Conservation (phyloP, 2,888 invertebrate species). For the Drosophila anceps region DNA sequence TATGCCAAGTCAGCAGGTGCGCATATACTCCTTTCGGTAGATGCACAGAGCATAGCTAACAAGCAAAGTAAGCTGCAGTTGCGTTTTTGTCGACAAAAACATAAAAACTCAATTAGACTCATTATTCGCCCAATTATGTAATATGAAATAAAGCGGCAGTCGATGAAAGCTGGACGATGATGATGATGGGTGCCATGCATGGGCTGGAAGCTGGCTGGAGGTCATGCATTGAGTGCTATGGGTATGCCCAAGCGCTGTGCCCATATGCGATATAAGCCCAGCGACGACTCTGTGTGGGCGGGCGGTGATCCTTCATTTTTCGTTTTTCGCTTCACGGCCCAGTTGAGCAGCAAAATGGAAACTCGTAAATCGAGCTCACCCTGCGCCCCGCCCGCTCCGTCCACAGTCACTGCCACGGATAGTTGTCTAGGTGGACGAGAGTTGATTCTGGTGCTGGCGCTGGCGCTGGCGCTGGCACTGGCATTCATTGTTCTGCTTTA, state of each 20-base stretch:
- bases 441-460: slow-evolving; percentile 47
- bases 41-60: not conserved
- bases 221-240: not conserved
- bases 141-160: slow-evolving; percentile 68
- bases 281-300: slow-evolving; percentile 3
- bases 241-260: not conserved
- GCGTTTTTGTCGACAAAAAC: slow-evolving; percentile 67
- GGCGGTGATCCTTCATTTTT: slow-evolving; percentile 54
- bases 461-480: too few species aligned
- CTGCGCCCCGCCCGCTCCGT: not conserved
- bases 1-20: not conserved
- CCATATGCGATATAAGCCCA: not conserved
- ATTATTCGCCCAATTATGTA: slow-evolving; percentile 85
- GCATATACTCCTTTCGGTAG: not conserved
- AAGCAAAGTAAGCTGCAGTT: slow-evolving; percentile 24
- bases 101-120: slow-evolving; percentile 85
- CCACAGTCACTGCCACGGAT: slow-evolving; percentile 23
- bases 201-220: slow-evolving; percentile 8
- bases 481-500: slow-evolving; percentile 74
- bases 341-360: slow-evolving; percentile 78
- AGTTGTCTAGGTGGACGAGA: slow-evolving; percentile 48
- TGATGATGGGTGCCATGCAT: not conserved
- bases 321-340: slow-evolving; percentile 69
- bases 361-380: slow-evolving; percentile 70
- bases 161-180: slow-evolving; percentile 18